Conservation (phyloP, 1,140 invertebrate species). For the Bombus balteatus region DNA sequence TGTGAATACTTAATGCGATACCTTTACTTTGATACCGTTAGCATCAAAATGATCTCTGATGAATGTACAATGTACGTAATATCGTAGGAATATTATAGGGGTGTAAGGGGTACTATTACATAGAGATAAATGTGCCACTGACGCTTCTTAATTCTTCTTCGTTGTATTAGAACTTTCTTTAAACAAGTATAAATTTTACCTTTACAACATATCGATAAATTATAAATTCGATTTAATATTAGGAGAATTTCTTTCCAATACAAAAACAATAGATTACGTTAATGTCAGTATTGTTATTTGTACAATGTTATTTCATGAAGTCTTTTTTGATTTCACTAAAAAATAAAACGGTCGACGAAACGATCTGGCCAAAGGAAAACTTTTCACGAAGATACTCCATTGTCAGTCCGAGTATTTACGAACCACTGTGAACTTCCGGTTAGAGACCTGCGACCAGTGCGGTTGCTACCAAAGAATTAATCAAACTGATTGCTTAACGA, state of each 20-base stretch:
- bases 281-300: not conserved
- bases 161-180: not conserved
- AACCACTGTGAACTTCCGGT: slow-evolving; percentile 1
- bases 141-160: not conserved
- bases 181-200: not conserved
- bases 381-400: not conserved
- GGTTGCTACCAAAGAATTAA: not conserved
- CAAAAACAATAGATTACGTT: no score
- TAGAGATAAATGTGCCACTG: not conserved
- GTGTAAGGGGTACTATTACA: not conserved
- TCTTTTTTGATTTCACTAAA: not conserved
- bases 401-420: not conserved
- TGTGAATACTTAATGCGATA: not conserved
- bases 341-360: not conserved
- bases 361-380: not conserved
- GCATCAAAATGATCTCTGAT: not conserved
- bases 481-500: not conserved
- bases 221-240: not conserved
- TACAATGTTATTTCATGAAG: not conserved
- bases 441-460: not conserved
- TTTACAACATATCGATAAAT: not conserved
- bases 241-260: not conserved
- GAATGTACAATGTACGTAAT: not conserved
- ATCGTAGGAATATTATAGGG: not conserved
- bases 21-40: not conserved